Base-by-base conservation (phyloP, 2,888 invertebrate genomes). In the Amorpha juglandis region DNA sequence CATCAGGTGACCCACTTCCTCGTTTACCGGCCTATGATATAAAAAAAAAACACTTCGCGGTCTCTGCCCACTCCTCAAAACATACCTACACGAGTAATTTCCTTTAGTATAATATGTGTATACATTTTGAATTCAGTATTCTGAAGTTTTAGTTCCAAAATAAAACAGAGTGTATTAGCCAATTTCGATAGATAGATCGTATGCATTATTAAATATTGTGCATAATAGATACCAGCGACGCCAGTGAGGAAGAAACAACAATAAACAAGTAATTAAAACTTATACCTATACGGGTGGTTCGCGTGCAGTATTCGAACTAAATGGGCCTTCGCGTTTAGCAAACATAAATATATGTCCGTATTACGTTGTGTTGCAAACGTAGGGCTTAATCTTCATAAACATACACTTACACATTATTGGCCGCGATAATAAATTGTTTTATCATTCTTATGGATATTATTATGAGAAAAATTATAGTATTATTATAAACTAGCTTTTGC, bases 231-330 rank as follows among this genome's bases (percentile, higher is more conserved):
- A 78, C 68, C 75, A 69, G 73, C 73, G 71, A 74, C 74, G 75
- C 77, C 74, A 75, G 74, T 76, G 71, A 74, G 71, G 75, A 77
- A 76, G 76, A 77, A 80, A 79, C 77, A 80, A 78, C 79, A 80
- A 79, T 81, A 82, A 82, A 80, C 79, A 81, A 79, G 83, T 83
- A 84, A 86, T 86, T 86, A 85, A 86, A 86, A 86, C 82, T 86
- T 85, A 86, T 84, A 79, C 82, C 76, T 77, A 82, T 79, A 85
- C 82, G 79, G 78, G 76, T 72, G 68, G 83, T 80, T 86, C 81
- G 86, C 85, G 86, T 86, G 86, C 80, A 74, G 76, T 77, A 77
- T 77, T 78, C 80, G 74, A 77, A 77, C 78, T 80, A 79, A 83
- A 82, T 80, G 82, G 78, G 80, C 79, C 81, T 75, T 73, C 75